These are phyloP conservation scores for Drosophila equinoxialis DNA, from an alignment of 1,140 invertebrate species.

Conservation along the genomic window DNA sequence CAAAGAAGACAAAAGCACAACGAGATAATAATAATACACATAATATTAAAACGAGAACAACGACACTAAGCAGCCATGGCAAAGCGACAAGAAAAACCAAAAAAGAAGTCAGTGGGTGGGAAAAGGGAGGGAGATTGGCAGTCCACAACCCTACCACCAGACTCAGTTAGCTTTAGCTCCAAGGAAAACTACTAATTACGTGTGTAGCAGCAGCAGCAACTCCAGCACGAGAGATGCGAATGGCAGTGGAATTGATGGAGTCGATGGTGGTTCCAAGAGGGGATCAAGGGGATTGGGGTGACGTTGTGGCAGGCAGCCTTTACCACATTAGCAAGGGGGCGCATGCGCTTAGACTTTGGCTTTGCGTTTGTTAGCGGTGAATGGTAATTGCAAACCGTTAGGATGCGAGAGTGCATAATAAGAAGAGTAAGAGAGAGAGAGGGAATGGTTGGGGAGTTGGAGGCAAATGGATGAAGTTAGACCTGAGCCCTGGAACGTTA, in stretches of 20 bases:
- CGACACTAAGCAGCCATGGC: conserved; percentile 52
- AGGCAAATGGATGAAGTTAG: conserved; percentile 19
- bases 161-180: conserved; percentile 19
- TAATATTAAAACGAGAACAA: conserved; percentile 71
- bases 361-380: conserved; percentile 71
- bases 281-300: neutral
- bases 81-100: conserved; percentile 38
- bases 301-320: conserved; percentile 27
- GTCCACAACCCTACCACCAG: neutral
- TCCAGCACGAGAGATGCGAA: conserved; percentile 13
- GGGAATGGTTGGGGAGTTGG: neutral
- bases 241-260: neutral
- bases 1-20: conserved; percentile 56
- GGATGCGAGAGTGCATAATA: conserved; percentile 77
- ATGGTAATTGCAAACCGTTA: conserved; percentile 79
- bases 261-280: no score
- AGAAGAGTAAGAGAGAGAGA: conserved; percentile 40
- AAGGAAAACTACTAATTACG: conserved; percentile 76
- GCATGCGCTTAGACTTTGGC: conserved; percentile 41
- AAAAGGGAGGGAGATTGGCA: neutral
- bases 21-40: conserved; percentile 66
- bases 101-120: conserved; percentile 28
- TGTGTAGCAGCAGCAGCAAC: conserved; percentile 42
- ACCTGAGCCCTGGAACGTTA: conserved; percentile 49
- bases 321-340: conserved; percentile 65